Evolutionary conservation across 2,888 invertebrate genomes (phyloP).

Genomic region (Perdita meconis): DNA sequence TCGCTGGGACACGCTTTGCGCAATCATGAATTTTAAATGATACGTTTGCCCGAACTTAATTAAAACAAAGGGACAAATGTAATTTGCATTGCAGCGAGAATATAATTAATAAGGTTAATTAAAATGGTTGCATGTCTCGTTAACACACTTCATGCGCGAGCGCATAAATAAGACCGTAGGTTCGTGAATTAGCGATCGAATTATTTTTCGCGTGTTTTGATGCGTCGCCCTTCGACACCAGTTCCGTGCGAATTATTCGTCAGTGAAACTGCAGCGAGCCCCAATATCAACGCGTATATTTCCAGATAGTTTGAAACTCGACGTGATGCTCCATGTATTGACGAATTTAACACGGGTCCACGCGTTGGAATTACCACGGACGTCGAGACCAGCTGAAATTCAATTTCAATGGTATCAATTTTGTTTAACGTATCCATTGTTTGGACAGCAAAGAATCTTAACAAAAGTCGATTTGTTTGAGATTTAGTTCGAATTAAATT

Average conservation of each 20-base stretch:
- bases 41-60: slow-evolving; percentile 12
- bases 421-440: not conserved
- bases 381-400: not conserved
- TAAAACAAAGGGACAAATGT: slow-evolving; percentile 41
- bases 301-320: slow-evolving; percentile 15
- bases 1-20: not conserved
- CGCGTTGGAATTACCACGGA: slow-evolving; percentile 1
- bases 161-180: slow-evolving; percentile 29
- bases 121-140: not conserved
- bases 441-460: not conserved
- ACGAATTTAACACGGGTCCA: not conserved
- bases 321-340: not conserved
- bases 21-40: not conserved
- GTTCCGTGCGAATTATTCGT: slow-evolving; percentile 7
- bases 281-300: not conserved
- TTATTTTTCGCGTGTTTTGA: slow-evolving; percentile 1
- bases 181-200: slow-evolving; percentile 27
- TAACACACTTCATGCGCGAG: not conserved
- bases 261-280: slow-evolving; percentile 18
- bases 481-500: not conserved
- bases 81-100: slow-evolving; percentile 14
- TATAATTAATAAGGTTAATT: slow-evolving; percentile 31
- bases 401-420: not conserved
- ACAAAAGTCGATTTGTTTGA: not conserved
- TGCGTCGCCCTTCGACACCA: not conserved